Conservation (phyloP, 2,888 invertebrate genomes). For the Poecilobothrus nobilitatus region DNA sequence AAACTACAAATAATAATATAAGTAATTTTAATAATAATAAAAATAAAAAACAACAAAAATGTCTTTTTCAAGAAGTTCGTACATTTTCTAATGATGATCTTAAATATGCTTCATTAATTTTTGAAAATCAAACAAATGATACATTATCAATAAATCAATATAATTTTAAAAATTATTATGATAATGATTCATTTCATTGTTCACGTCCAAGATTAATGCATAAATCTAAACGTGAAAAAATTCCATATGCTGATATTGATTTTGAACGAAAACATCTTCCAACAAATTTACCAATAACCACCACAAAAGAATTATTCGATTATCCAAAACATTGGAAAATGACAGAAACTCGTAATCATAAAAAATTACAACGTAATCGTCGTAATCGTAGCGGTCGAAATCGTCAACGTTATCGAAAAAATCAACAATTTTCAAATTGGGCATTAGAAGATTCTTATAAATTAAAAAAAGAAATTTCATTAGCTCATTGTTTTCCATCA, state of each 20-base stretch:
- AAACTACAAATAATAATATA: slow-evolving; percentile 5
- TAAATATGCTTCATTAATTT: slow-evolving; percentile 22
- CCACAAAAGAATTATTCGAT: slow-evolving; percentile 23
- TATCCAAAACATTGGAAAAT: slow-evolving; percentile 27
- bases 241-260: slow-evolving; percentile 22
- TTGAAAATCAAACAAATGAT: slow-evolving; percentile 4
- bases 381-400: slow-evolving; percentile 17
- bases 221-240: slow-evolving; percentile 18
- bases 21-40: slow-evolving; percentile 16
- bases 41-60: slow-evolving; percentile 25
- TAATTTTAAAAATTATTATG: not conserved
- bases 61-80: slow-evolving; percentile 28
- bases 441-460: slow-evolving; percentile 12
- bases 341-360: slow-evolving; percentile 17
- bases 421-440: not conserved
- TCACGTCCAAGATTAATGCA: slow-evolving; percentile 17
- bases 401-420: slow-evolving; percentile 21
- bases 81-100: slow-evolving; percentile 24
- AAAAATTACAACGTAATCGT: slow-evolving; percentile 16
- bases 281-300: not conserved
- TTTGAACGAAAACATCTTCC: slow-evolving; percentile 11
- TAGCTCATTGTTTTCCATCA: slow-evolving; percentile 28
- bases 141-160: not conserved
- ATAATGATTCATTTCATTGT: slow-evolving; percentile 8
- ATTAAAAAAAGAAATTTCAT: slow-evolving; percentile 24